Conservation (phyloP, 2,113 vertebrate genomes). For the Takifugu flavidus region DNA sequence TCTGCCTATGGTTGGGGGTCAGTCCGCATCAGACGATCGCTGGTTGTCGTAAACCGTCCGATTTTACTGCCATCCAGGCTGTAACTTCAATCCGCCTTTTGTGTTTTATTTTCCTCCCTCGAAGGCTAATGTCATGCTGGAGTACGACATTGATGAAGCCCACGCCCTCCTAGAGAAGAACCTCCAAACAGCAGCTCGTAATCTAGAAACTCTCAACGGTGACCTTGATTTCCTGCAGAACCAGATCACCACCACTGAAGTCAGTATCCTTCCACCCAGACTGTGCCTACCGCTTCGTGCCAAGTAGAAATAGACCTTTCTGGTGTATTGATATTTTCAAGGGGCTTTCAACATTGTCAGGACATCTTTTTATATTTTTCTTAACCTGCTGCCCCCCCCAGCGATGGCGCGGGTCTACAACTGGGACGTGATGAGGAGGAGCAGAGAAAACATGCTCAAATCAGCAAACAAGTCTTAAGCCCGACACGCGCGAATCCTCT, state of each 20-base stretch:
- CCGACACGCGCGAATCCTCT: constrained; percentile 16
- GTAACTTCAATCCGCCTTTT: not conserved
- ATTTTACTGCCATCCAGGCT: not conserved
- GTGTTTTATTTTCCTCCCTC: not conserved
- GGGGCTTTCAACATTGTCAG: not conserved
- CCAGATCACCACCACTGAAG: constrained; percentile 99
- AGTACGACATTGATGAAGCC: constrained; percentile 96
- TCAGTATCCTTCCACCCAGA: constrained; percentile 91
- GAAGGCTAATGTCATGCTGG: constrained; percentile 98
- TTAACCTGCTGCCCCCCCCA: constrained; percentile 75
- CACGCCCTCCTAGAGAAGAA: constrained; percentile 95
- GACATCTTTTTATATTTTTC: constrained; percentile 24
- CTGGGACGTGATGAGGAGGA: constrained; percentile 98
- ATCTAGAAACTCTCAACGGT: constrained; percentile 91
- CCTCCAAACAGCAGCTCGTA: constrained; percentile 88
- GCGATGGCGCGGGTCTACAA: constrained; percentile 99
- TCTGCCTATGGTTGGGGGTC: constrained; percentile 98
- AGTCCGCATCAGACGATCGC: constrained; percentile 58
- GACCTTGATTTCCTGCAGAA: constrained; percentile 96
- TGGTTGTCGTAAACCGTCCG: not conserved
- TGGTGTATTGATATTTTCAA: too few relatives aligned
- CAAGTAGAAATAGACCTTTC: not conserved
- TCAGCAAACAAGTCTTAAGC: constrained; percentile 82
- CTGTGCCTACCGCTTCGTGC: too few relatives aligned
- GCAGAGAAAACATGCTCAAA: constrained; percentile 90